These are phyloP conservation scores for Pristis pectinata DNA, from an alignment of 2,797 vertebrate genomes.

Conservation along the genomic window DNA sequence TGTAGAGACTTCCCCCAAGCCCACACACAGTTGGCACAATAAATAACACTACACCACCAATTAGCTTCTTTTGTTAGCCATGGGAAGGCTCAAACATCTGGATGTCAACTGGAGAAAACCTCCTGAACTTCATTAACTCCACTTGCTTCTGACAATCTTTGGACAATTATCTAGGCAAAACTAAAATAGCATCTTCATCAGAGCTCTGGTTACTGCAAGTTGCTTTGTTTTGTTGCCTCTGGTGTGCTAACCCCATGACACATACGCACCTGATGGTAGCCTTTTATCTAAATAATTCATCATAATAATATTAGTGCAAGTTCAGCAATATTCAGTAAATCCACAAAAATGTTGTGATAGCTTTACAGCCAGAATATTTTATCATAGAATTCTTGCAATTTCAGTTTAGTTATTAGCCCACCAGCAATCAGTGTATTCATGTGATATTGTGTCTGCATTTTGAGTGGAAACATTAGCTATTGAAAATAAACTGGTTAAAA, in stretches of 20 bases:
- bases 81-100: neutral
- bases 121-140: neutral
- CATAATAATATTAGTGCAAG: too few relatives aligned
- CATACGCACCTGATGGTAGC: neutral
- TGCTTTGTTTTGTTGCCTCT: neutral
- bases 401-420: neutral
- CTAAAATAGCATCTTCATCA: neutral
- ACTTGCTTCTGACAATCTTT: neutral
- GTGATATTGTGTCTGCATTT: neutral
- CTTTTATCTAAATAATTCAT: neutral
- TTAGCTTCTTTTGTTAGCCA: conserved; percentile 8
- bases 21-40: neutral
- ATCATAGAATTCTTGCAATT: neutral
- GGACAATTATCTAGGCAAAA: neutral
- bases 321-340: neutral
- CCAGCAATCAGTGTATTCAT: neutral
- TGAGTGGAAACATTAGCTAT: neutral
- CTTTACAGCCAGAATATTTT: neutral
- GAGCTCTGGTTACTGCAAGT: neutral
- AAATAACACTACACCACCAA: neutral
- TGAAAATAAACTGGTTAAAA: neutral
- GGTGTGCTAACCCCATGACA: neutral
- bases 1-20: neutral
- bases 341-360: neutral
- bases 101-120: neutral